phyloP scores from a whole-genome alignment of 2,888 invertebrate genomes.

The Agapostemon virescens region DNA sequence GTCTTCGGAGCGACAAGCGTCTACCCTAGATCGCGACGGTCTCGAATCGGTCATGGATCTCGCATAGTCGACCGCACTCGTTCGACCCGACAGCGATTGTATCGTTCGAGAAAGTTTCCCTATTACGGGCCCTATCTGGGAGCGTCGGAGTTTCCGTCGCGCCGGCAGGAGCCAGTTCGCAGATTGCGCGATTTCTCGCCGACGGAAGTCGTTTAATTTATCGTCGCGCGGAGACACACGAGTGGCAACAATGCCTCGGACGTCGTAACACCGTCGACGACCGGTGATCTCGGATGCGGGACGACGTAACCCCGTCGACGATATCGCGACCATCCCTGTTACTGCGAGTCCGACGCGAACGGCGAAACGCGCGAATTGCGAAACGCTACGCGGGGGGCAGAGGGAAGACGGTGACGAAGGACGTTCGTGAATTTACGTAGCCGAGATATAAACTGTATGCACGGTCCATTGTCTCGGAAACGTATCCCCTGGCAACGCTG shows the following conservation, averaged over 20 bases:
- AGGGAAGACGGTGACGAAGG: conserved; percentile 36
- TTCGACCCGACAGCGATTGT: conserved; percentile 25
- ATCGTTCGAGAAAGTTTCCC: conserved; percentile 43
- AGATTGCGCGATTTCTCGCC: conserved; percentile 38
- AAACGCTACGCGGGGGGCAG: background rate
- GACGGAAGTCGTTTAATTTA: conserved; percentile 58
- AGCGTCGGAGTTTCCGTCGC: conserved; percentile 6
- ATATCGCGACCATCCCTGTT: conserved; percentile 54
- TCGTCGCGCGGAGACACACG: conserved; percentile 29
- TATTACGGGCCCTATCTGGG: conserved; percentile 31
- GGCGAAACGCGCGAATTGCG: too few species aligned
- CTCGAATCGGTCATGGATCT: background rate
- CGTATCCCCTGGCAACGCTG: conserved; percentile 14
- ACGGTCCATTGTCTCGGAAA: conserved; percentile 46
- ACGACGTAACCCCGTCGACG: conserved; percentile 22
- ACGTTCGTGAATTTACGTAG: conserved; percentile 42
- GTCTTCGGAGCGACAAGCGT: background rate
- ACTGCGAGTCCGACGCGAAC: conserved; percentile 3
- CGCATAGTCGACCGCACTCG: background rate
- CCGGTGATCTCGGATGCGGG: conserved; percentile 38
- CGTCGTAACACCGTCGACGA: conserved; percentile 22
- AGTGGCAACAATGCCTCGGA: conserved; percentile 35
- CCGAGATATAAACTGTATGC: conserved; percentile 34
- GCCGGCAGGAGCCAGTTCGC: conserved; percentile 2
- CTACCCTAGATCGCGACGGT: background rate